Evolutionary conservation across 2,797 vertebrate species (phyloP), one percentile per base, ranked within the genome.

Genomic region (Pipistrellus kuhlii): DNA sequence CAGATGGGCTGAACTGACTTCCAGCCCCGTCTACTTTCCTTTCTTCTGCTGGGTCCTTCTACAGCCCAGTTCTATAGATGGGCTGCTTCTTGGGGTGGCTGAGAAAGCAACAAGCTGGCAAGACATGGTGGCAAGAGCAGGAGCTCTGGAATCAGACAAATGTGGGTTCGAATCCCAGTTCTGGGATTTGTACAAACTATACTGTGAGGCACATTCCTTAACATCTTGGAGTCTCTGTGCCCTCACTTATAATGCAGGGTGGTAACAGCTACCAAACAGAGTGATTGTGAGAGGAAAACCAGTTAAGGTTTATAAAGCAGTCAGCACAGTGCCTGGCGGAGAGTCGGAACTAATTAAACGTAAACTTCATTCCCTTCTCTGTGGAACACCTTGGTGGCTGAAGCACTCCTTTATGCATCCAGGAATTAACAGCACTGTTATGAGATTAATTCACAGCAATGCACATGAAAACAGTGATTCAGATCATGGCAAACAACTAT

Each of bases 381-480:
- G 73, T n/a, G 20, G 83, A 97, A 46, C 68, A 86, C 88, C 90
- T 94, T 71, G 0, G n/a, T 44, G 94, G 90, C 90, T 85, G 76
- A 94, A 95, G 80, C 59, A 78, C 82, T 96, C 78, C 87, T 95
- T 93, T 92, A 88, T 90, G 71, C 94, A 92, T 93, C 92, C 73
- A 95, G 78, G 93, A 97, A 97, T 96, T 96, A 96, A 96, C 96
- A 96, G 92, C 93, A 88, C 94, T 92, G 96, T 97, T 97, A 89
- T 2, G 91, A 96, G 94, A 97, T 97, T 97, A 97, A 96, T 96
- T 96, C 96, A 96, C 93, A 87, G 94, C 90, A 51, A 92, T 93
- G 95, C 93, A 92, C 97, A 96, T 90, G 96, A 96, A 97, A 97
- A 97, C 95, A 96, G 96, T 96, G 96, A 96, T 97, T 97, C 94